Evolutionary conservation across 1,140 invertebrate species (phyloP).

Genomic region (Periplaneta americana): DNA sequence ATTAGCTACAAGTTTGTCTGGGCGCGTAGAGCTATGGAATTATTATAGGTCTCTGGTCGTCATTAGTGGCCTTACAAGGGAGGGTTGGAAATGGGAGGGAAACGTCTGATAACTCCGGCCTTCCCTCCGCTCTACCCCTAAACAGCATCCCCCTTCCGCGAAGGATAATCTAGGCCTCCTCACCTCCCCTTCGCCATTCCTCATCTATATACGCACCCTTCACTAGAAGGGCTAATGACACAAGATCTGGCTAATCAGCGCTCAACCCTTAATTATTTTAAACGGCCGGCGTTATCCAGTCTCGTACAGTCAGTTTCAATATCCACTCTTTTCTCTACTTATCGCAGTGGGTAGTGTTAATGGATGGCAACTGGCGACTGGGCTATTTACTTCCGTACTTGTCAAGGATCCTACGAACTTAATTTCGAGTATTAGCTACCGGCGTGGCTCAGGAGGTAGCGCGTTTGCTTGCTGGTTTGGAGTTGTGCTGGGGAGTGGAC

Average conservation of each 20-base stretch:
- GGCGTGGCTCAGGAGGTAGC: no score
- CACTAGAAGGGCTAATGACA: background rate
- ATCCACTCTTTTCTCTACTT: no score
- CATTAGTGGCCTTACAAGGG: background rate
- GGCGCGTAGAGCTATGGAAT: background rate
- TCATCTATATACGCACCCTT: background rate
- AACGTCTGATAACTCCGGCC: background rate
- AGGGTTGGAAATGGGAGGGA: background rate
- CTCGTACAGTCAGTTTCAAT: background rate
- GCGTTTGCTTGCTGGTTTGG: no score
- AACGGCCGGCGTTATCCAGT: background rate
- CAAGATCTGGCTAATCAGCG: background rate
- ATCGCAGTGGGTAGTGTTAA: no score
- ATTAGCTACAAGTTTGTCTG: background rate
- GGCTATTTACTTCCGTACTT: no score
- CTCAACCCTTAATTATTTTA: background rate
- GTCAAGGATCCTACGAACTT: no score
- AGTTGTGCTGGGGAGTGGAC: no score
- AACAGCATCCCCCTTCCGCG: background rate
- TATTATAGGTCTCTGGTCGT: background rate
- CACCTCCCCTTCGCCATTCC: no score
- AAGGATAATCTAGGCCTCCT: background rate
- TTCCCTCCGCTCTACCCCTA: background rate
- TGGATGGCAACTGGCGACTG: no score
- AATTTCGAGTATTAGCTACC: no score